Conservation (phyloP, 2,113 vertebrate species). For the Tonatia bakeri region DNA sequence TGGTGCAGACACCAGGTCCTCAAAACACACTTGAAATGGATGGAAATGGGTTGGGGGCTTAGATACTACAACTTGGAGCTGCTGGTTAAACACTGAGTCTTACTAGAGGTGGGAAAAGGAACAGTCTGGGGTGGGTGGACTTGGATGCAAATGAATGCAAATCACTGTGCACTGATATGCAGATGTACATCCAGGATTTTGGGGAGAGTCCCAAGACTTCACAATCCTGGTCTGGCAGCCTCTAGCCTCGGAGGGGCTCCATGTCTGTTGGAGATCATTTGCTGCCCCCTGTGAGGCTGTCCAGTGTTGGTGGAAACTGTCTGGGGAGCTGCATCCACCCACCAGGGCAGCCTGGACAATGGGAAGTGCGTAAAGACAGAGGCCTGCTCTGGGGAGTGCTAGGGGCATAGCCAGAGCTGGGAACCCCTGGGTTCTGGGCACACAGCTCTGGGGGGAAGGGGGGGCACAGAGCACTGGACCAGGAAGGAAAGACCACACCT, state of each 20-base stretch:
- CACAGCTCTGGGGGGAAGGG: neutral
- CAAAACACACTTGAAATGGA: neutral
- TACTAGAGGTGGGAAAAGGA: neutral
- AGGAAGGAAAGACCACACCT: neutral
- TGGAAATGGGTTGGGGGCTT: neutral
- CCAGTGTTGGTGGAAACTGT: neutral
- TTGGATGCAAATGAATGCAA: slow-evolving; percentile 39
- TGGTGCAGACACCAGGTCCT: neutral
- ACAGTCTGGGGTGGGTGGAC: neutral
- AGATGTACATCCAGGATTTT: neutral
- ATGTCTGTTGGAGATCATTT: neutral
- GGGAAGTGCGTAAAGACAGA: neutral
- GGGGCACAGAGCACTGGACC: neutral
- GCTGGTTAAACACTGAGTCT: neutral
- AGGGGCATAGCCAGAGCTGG: neutral
- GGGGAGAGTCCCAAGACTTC: neutral
- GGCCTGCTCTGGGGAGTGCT: neutral
- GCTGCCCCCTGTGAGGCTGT: neutral
- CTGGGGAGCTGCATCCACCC: neutral
- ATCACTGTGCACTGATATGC: neutral
- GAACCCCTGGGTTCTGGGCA: neutral
- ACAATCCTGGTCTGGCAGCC: neutral
- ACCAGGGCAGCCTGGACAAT: neutral
- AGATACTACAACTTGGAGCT: neutral
- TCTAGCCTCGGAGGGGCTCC: neutral